These are phyloP conservation scores for Ennomos quercinarius DNA, from an alignment of 2,888 invertebrate genomes.

Conservation along the genomic window DNA sequence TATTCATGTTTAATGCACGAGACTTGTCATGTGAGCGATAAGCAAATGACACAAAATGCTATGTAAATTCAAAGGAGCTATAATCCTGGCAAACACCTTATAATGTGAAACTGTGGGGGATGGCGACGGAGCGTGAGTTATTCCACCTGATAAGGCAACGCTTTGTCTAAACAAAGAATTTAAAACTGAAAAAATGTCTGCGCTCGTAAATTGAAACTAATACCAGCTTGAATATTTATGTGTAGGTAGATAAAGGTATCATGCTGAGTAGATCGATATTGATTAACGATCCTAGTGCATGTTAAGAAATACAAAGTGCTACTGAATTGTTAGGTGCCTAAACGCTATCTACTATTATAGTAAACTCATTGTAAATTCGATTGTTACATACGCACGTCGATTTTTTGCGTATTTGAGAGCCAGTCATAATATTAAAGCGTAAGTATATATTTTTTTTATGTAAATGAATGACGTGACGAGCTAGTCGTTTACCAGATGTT, in stretches of 20 bases:
- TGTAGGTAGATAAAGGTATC: conserved; percentile 10
- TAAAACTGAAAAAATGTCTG: conserved; percentile 27
- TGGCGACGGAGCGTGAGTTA: conserved; percentile 73
- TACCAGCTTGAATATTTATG: conserved; percentile 21
- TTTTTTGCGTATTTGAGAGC: background rate
- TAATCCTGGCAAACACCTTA: conserved; percentile 75
- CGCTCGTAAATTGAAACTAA: conserved; percentile 44
- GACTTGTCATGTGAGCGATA: conserved; percentile 81
- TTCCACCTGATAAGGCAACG: conserved; percentile 66
- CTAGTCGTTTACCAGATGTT: too few species aligned
- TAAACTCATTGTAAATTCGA: too few species aligned
- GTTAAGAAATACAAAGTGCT: background rate
- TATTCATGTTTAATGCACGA: conserved; percentile 79
- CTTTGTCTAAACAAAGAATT: conserved; percentile 62
- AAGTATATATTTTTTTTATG: too few species aligned
- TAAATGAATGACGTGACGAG: too few species aligned
- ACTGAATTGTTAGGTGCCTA: too few species aligned
- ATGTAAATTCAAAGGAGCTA: conserved; percentile 79
- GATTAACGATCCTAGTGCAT: conserved; percentile 9
- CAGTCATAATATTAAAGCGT: too few species aligned
- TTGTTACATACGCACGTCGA: background rate
- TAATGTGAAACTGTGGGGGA: conserved; percentile 68
- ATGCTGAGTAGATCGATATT: conserved; percentile 16
- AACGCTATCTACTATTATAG: too few species aligned
- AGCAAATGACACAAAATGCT: conserved; percentile 84